Evolutionary conservation across 2,888 invertebrate genomes (phyloP).

Genomic region (Ommatoiulus sabulosus): DNA sequence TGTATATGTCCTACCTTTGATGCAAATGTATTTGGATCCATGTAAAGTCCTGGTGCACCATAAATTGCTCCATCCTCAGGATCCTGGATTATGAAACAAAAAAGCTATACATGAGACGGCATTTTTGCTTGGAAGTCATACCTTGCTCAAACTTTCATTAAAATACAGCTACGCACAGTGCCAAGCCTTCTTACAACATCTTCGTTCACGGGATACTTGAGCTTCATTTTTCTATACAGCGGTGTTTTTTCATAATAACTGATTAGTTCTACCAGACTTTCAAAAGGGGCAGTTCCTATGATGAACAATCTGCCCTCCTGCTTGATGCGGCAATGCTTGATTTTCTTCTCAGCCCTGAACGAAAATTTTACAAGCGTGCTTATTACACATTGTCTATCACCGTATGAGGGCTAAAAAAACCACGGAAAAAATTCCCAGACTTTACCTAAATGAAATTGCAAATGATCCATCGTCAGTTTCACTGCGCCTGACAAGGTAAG

Average conservation of each 20-base stretch:
- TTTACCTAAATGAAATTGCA: slow-evolving; percentile 89
- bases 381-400: no score
- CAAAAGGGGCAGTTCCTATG: slow-evolving; percentile 92
- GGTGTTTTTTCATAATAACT: slow-evolving; percentile 91
- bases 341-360: slow-evolving; percentile 89
- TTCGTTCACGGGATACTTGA: slow-evolving; percentile 85
- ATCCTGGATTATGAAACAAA: slow-evolving; percentile 62
- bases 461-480: slow-evolving; percentile 87
- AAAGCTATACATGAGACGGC: neutral
- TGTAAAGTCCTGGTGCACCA: slow-evolving; percentile 71
- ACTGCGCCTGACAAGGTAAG: slow-evolving; percentile 92
- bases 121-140: neutral
- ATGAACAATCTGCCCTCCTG: slow-evolving; percentile 91
- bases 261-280: slow-evolving; percentile 94
- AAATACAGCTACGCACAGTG: slow-evolving; percentile 71
- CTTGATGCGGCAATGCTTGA: slow-evolving; percentile 96
- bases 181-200: slow-evolving; percentile 76
- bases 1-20: slow-evolving; percentile 74
- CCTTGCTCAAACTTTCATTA: neutral
- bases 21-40: slow-evolving; percentile 83
- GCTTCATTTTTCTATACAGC: slow-evolving; percentile 89
- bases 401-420: no score
- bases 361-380: no score
- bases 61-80: slow-evolving; percentile 65
- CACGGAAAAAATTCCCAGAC: slow-evolving; percentile 59